These are phyloP conservation scores for Drosophila sordidula DNA, from an alignment of 2,888 invertebrate species.

Conservation along the genomic window DNA sequence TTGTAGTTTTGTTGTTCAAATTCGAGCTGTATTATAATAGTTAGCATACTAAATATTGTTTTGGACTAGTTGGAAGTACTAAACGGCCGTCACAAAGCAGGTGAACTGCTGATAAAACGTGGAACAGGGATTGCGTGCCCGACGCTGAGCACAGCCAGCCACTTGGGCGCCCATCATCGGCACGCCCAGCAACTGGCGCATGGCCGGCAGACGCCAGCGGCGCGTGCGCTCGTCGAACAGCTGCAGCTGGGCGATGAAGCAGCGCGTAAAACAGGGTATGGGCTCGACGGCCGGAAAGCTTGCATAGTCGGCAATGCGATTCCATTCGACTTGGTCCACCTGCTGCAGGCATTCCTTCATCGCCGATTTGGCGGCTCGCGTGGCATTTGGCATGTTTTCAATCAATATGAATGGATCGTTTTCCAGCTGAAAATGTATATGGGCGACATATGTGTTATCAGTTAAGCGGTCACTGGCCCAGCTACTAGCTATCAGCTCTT, in stretches of 20 bases:
- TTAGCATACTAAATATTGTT: no score
- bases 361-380: constrained; percentile 65
- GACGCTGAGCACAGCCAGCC: constrained; percentile 47
- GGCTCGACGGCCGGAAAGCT: constrained; percentile 73
- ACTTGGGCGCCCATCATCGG: constrained; percentile 46
- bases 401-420: constrained; percentile 80
- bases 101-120: constrained; percentile 75
- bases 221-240: constrained; percentile 68
- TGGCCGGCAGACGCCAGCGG: constrained; percentile 68
- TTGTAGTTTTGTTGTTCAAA: no score
- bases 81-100: constrained; percentile 65
- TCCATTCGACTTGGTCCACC: constrained; percentile 71
- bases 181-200: constrained; percentile 68
- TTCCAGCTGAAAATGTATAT: constrained; percentile 68
- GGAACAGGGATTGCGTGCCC: constrained; percentile 50
- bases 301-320: constrained; percentile 57
- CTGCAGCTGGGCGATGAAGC: constrained; percentile 71
- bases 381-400: constrained; percentile 68
- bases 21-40: no score
- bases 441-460: constrained; percentile 25
- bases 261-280: constrained; percentile 80
- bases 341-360: constrained; percentile 79
- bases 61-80: background rate
- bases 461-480: constrained; percentile 48
- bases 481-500: constrained; percentile 21